Base-by-base conservation (phyloP, 2,888 invertebrate genomes). In the Drosophila fungiperda region DNA sequence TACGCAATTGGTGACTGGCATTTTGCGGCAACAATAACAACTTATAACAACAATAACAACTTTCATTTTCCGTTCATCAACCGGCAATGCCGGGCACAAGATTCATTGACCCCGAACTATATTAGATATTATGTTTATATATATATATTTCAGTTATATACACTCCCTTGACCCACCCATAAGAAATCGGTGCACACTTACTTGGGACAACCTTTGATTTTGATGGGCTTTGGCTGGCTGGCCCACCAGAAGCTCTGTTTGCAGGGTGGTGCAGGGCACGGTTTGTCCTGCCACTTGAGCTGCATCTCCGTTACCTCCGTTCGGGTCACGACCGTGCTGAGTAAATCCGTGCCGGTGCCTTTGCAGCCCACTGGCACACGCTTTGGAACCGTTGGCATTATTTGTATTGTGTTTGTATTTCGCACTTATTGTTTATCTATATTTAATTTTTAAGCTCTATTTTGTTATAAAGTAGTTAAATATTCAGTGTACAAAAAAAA, bases 201-300 rank as follows among this genome's bases (percentile, higher is more conserved):
- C 82, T 83, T 87, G 86, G 87, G 92, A 76, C 77, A 92, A 78
- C 85, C 91, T 91, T 91, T 91, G 78, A 87, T 87, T 83, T 87
- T 85, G 65, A 93, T 77, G n/a, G 93, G 87, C 73, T 92, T 92
- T 3, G 93, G 93, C 15, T 92, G 91, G 69, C 92, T 92, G 65
- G 92, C 92, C 92, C 93, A 93, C 83, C 93, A 93, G 81, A 93
- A 93, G 65, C 92, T 87, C 54, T 92, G 88, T 62, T 92, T 91
- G 72, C 92, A 93, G 23, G 93, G 92, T 1, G 92, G 91, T 0
- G 91, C 92, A 2, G 87, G 80, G 32, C 92, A 92, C 0, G 80
- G 80, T 45, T 80, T 82, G 4, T 88, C 68, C 73, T 83, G 83
- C 90, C 91, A 92, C 29, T 92, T 92, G n/a, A 92, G 76, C 66